These are phyloP conservation scores for Antheraea assamensis DNA, from an alignment of 2,888 invertebrate genomes.

Conservation along the genomic window DNA sequence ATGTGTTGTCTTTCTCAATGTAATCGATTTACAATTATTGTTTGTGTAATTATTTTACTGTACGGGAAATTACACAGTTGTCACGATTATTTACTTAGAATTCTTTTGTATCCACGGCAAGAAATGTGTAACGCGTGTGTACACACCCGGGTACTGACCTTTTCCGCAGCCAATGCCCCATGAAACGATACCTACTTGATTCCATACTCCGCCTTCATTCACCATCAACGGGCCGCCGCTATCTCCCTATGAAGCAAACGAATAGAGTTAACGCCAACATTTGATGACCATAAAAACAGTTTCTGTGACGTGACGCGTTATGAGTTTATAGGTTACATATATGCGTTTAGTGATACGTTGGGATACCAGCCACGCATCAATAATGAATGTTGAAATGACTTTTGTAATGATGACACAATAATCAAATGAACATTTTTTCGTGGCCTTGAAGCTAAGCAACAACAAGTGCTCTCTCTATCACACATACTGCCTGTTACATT, in stretches of 20 bases:
- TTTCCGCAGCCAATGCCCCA: conserved; percentile 97
- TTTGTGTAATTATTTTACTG: background rate
- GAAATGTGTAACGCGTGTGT: conserved; percentile 91
- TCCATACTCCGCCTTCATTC: conserved; percentile 88
- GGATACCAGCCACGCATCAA: too few species aligned
- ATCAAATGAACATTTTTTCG: too few species aligned
- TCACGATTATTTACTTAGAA: conserved; percentile 78
- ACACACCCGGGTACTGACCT: conserved; percentile 95
- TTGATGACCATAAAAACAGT: background rate
- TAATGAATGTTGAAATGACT: too few species aligned
- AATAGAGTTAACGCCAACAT: background rate
- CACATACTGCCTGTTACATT: too few species aligned
- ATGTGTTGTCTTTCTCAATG: conserved; percentile 75
- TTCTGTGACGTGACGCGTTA: too few species aligned
- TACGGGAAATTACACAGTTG: background rate
- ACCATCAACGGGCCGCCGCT: conserved; percentile 95
- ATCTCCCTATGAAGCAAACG: conserved; percentile 85
- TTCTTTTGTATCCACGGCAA: conserved; percentile 94
- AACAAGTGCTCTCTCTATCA: too few species aligned
- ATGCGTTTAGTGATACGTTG: too few species aligned
- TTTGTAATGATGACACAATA: too few species aligned
- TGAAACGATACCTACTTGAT: conserved; percentile 93
- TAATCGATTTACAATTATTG: conserved; percentile 50
- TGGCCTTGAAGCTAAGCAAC: too few species aligned
- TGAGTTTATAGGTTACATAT: too few species aligned